phyloP scores from a whole-genome alignment of 2,888 invertebrate genomes.

The Polydrusus tereticollis region DNA sequence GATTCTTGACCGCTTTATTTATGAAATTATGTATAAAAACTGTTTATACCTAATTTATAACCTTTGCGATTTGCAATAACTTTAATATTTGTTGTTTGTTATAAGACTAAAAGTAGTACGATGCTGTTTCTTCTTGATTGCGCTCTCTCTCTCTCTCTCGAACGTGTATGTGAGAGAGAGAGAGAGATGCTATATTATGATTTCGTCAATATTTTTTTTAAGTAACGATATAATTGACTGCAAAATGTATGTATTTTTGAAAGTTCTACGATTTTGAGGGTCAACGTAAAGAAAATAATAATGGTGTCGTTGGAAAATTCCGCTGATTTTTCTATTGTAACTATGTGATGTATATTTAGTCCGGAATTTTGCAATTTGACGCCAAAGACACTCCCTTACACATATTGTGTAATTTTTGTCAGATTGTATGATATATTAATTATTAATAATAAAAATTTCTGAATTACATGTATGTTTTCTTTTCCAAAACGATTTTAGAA shows the following conservation, averaged over 20 bases:
- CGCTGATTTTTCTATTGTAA: constrained; percentile 44
- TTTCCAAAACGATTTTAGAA: no score
- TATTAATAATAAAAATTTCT: constrained; percentile 47
- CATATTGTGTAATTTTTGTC: constrained; percentile 45
- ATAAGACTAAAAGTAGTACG: constrained; percentile 20
- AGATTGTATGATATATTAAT: constrained; percentile 42
- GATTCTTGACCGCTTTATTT: constrained; percentile 1
- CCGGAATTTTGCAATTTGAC: constrained; percentile 44
- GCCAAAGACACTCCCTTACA: constrained; percentile 38
- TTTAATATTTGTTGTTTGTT: constrained; percentile 40
- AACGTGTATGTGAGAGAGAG: no score
- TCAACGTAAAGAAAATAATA: constrained; percentile 16
- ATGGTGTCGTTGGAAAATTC: constrained; percentile 44
- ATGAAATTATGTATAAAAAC: constrained; percentile 4
- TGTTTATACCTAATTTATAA: constrained; percentile 23
- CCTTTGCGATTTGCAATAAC: constrained; percentile 32
- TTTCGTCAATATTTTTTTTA: not conserved
- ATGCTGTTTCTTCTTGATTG: not conserved
- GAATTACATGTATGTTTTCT: no score
- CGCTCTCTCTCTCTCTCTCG: no score
- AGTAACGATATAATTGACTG: constrained; percentile 19
- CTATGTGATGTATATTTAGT: constrained; percentile 43
- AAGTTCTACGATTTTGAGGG: constrained; percentile 23
- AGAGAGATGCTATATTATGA: constrained; percentile 12
- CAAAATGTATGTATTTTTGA: constrained; percentile 40